Evolutionary conservation across 2,888 invertebrate species (phyloP).

Genomic region (Tachystola acroxantha): DNA sequence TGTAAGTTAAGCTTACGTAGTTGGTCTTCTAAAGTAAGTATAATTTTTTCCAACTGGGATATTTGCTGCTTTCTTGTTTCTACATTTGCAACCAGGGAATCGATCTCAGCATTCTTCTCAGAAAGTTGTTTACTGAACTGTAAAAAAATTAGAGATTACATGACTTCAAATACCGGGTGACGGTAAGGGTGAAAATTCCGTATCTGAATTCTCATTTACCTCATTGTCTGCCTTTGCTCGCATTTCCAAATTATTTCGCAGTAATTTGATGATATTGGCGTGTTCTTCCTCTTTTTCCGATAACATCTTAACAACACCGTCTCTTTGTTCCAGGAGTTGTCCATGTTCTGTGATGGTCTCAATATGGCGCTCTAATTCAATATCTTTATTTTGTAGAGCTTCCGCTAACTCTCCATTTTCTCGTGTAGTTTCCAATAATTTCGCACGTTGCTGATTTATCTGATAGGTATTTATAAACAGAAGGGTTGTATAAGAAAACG

Average conservation of each 20-base stretch:
- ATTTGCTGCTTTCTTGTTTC: conserved; percentile 47
- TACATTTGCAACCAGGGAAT: conserved; percentile 38
- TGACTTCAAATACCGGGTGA: not conserved
- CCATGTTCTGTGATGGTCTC: conserved; percentile 36
- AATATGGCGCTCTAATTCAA: conserved; percentile 33
- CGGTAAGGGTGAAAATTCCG: not conserved
- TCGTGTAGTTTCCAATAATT: conserved; percentile 36
- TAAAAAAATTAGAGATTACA: conserved; percentile 7
- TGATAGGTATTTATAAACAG: conserved; percentile 18
- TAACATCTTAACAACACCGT: conserved; percentile 43
- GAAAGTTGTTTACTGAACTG: conserved; percentile 45
- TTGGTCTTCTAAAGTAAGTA: conserved; percentile 58
- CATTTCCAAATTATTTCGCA: conserved; percentile 51
- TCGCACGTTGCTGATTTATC: conserved; percentile 47
- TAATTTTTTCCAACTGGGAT: conserved; percentile 55
- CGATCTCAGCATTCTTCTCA: conserved; percentile 55
- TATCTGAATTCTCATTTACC: no score
- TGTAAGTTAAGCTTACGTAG: conserved; percentile 35
- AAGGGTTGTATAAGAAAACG: no score
- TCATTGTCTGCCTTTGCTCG: conserved; percentile 44
- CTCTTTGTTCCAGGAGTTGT: conserved; percentile 37
- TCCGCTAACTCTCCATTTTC: conserved; percentile 43
- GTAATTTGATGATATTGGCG: conserved; percentile 47
- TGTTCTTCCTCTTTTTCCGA: conserved; percentile 59
- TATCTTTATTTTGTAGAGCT: conserved; percentile 43